Base-by-base conservation (phyloP, 2,797 vertebrate genomes). In the Lophotriccus pileatus region DNA sequence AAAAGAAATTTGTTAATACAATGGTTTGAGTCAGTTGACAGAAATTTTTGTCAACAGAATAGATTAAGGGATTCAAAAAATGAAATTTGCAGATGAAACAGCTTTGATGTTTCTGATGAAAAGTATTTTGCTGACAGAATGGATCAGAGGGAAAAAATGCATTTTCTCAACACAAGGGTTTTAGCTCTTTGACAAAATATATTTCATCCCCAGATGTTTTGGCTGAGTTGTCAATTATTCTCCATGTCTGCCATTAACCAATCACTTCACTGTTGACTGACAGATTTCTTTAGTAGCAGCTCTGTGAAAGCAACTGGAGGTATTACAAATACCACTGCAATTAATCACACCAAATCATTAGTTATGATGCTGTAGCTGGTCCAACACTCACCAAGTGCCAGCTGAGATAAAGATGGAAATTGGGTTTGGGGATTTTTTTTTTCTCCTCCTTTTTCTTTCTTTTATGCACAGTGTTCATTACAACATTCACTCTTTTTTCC, bases 1-100 rank as follows among this genome's bases (percentile, higher is more conserved):
- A 97, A 96, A 96, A 53, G 47, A 97, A 97, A 98, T 97, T 97
- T 97, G 96, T 96, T 98, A 98, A 97, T 97, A 97, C 97, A 98
- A 96, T 97, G 84, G 87, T 97, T 97, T 95, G 91, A 97, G 96
- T 94, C 96, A 93, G 95, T 97, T 97, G 98, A 97, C 97, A 97
- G 97, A 96, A 97, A 88, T 96, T 97, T 98, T 97, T 98, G 97
- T 97, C 97, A 98, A 97, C 97, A 95, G 92, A 97, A 59, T 92
- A 98, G 97, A 98, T 98, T 97, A 98, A 97, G 82, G 95, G 97
- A 96, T 97, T 97, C 93, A 84, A 93, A 95, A 95, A 96, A 97
- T 93, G 90, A 98, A 98, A 97, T 97, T 97, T 97, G 95, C 95
- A 96, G 97, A 97, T 97, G 96, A 97, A 98, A 97, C 9, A 0